Evolutionary conservation across 2,113 vertebrate species (phyloP), one percentile per base, ranked within the genome.

Genomic region (Aramus guarauna): DNA sequence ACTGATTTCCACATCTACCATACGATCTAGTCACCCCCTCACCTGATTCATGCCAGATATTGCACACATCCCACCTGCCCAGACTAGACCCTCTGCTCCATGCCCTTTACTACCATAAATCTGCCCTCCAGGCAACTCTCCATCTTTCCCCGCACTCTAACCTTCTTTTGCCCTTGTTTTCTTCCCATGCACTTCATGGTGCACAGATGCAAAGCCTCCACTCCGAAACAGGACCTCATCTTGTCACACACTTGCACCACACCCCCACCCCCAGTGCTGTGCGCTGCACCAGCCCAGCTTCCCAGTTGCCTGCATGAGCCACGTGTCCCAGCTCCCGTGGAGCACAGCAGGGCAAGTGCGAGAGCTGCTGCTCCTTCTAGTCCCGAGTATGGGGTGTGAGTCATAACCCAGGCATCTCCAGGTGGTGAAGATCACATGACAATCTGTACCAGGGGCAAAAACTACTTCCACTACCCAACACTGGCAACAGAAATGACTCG

Each of bases 271-370:
- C 6, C n/a, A 9, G 4, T 2, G 15, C 34, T 23, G 15, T 75
- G 53, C 21, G 36, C 59, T 45, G 26, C 47, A 37, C 22, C 60
- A 85, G 45, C 45, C 39, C 53, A 56, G 22, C 22, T 85, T 81
- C 50, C 32, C 15, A 10, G 9, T 2, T 21, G 41, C 59, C 34
- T 9, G 23, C 0, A 0, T 39, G 15, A 85, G 5, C 30, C 36
- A 8, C 1, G 0, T 13, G 41, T 59, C n/a, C 53, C 63, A 43
- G 47, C 9, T 67, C 6, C 30, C 1, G 0, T 6, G 4, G 30
- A 71, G 47, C 27, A 30, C 66, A 71, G 18, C 84, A 68, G 29
- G 24, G 16, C 29, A 41, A 30, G 14, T 16, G 6, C 3, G 2
- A 60, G 34, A 43, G n/a, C 13, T 69, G 48, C 73, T 89, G n/a